Evolutionary conservation across 37 sponge, comb jelly and placozoan species (phyloP).

Genomic region (Amphimedon queenslandica): DNA sequence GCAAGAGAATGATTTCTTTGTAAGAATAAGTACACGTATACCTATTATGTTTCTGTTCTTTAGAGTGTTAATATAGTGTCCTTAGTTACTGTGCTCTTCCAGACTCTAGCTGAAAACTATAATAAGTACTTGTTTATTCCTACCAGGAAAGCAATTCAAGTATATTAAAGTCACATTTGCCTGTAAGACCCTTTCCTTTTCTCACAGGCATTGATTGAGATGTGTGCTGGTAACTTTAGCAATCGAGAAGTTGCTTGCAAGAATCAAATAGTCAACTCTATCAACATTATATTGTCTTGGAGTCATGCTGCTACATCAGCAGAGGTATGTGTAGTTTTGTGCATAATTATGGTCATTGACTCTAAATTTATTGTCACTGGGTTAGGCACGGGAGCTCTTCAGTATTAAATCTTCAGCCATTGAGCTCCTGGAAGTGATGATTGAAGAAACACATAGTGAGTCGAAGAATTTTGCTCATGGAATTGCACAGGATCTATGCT

Average conservation of each 20-base stretch:
- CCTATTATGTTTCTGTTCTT: no score
- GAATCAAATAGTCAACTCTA: constrained; percentile 33
- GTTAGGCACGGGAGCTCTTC: neutral
- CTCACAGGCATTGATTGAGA: constrained; percentile 36
- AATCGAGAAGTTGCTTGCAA: constrained; percentile 48
- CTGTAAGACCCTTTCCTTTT: constrained; percentile 31
- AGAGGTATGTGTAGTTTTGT: no score
- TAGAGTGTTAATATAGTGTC: constrained; percentile 50
- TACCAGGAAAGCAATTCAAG: neutral
- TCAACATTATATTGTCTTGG: constrained; percentile 44
- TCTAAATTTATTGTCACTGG: no score
- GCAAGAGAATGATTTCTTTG: constrained; percentile 20
- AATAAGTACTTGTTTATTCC: neutral
- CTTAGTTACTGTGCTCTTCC: constrained; percentile 28
- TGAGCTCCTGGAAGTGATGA: constrained; percentile 20
- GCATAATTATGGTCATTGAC: no score
- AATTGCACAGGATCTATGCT: constrained; percentile 1
- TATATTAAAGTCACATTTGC: no score
- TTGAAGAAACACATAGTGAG: constrained; percentile 32
- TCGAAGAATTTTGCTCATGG: constrained; percentile 9
- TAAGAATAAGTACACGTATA: no score
- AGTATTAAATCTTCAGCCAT: constrained; percentile 35
- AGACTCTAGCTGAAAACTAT: constrained; percentile 19
- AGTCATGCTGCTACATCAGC: no score
- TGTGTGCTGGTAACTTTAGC: constrained; percentile 34